Evolutionary conservation across 2,113 vertebrate species (phyloP), one percentile per base, ranked within the genome.

Genomic region (Suncus etruscus): DNA sequence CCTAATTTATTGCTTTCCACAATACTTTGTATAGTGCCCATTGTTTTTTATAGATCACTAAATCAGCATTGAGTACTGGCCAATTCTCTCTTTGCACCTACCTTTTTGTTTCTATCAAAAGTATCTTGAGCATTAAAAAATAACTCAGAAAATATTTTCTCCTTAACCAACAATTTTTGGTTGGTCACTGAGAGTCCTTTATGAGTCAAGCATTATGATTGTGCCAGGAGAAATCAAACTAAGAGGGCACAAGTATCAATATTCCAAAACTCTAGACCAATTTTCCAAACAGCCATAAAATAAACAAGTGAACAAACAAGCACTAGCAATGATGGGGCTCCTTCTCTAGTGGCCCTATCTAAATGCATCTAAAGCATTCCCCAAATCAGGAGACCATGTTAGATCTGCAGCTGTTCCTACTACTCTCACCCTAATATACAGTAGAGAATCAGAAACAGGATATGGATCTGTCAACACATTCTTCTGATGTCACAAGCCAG

Each of bases 61-160:
- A 39, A 83, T 72, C 61, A 88, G 51, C 74, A 80, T 90, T 91
- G 93, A 95, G 91, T 66, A 90, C 68, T 47, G 6, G 73, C 68
- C 47, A 84, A 78, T 65, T 86, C 65, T 86, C 32, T 84, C 24
- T 93, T 32, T 87, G 74, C 31, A 66, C 31, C n/a, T 66, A 32
- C 48, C 45, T 95, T 92, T 90, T 39, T 86, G 31, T 70, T 89
- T 93, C 10, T 29, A 83, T 39, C 18, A 66, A 87, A 61, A 90
- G 10, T 84, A 76, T 77, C 58, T 61, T n/a, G 61, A 83, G 11
- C 80, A 90, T 74, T 88, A 58, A 29, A 77, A 83, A 82, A 95
- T 25, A 80, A 92, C 48, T 25, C 15, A 47, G 39, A 79, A 93
- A 61, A 22, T 15, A 48, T 63, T 81, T 87, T 85, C 47, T 27